Percentiles rank a stretch among this genome's conserved stretches.
Evolutionary conservation across 2,888 invertebrate species (phyloP).

Genomic region (Acleris laterana): DNA sequence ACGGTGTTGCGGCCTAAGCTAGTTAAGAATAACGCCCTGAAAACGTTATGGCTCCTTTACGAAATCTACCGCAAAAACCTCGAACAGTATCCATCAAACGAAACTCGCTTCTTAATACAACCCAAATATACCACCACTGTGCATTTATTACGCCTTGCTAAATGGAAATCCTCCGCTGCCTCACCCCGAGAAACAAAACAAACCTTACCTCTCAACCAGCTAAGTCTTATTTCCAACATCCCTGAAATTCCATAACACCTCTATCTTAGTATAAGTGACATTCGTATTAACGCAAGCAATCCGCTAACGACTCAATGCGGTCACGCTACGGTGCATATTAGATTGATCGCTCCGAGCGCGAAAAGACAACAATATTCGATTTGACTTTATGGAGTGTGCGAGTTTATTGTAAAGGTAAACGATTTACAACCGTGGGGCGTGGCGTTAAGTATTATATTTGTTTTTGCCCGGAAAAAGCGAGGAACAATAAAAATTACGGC

Average conservation of each 20-base stretch:
- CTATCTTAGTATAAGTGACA: constrained; percentile 65
- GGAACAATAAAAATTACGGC: constrained; percentile 76
- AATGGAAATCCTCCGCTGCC: constrained; percentile 62
- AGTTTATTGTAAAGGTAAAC: constrained; percentile 52
- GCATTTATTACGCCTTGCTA: constrained; percentile 59
- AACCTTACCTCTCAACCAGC: constrained; percentile 54
- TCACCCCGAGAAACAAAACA: constrained; percentile 46
- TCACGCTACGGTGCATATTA: constrained; percentile 73
- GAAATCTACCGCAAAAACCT: constrained; percentile 65
- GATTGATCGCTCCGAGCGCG: constrained; percentile 54
- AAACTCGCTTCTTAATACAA: constrained; percentile 71
- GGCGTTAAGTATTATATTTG: constrained; percentile 67
- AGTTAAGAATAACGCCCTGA: constrained; percentile 20
- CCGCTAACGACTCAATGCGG: constrained; percentile 70
- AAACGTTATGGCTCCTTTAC: constrained; percentile 54
- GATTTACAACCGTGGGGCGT: constrained; percentile 61
- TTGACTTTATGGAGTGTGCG: constrained; percentile 64
- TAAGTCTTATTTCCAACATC: constrained; percentile 56
- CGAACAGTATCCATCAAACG: constrained; percentile 72
- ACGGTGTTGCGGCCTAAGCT: too few species aligned
- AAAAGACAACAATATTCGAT: constrained; percentile 76
- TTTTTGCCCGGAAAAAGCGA: constrained; percentile 54
- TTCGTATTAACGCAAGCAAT: constrained; percentile 62
- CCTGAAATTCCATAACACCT: constrained; percentile 49
- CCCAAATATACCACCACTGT: constrained; percentile 66